Conservation (phyloP, 1,140 invertebrate genomes). For the Zophobas atratus region DNA sequence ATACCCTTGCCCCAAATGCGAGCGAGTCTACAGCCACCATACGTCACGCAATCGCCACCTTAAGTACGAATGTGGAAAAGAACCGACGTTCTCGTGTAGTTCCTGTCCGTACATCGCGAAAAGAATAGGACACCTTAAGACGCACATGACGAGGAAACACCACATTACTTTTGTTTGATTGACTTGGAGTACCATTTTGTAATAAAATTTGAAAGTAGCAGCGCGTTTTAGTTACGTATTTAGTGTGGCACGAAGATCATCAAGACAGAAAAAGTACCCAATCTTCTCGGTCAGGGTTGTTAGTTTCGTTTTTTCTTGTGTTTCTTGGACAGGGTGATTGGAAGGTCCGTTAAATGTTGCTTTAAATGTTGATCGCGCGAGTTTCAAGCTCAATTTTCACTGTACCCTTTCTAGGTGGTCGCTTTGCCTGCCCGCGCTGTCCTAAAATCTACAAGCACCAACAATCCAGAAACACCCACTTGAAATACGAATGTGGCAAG, state of each 20-base stretch:
- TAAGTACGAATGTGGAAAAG: conserved; percentile 60
- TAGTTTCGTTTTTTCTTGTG: too few relatives aligned
- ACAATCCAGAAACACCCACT: conserved; percentile 72
- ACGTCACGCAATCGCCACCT: conserved; percentile 54
- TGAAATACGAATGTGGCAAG: conserved; percentile 74
- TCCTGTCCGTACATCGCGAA: conserved; percentile 19
- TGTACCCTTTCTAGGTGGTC: conserved; percentile 54
- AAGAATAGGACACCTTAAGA: conserved; percentile 36
- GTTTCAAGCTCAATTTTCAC: background rate
- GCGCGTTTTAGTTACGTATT: too few relatives aligned
- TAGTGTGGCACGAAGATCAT: too few relatives aligned
- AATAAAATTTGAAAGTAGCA: too few relatives aligned
- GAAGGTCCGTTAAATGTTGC: background rate
- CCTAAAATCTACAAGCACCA: conserved; percentile 73
- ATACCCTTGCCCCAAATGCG: conserved; percentile 55
- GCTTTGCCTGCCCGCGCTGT: conserved; percentile 72
- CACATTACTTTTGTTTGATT: background rate
- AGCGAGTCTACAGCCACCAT: conserved; percentile 47
- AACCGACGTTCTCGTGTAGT: conserved; percentile 27
- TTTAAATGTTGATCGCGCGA: background rate
- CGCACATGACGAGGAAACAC: conserved; percentile 49
- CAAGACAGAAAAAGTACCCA: too few relatives aligned
- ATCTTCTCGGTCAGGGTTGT: too few relatives aligned
- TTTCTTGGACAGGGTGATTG: too few relatives aligned
- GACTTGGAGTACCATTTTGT: too few relatives aligned